Conservation (phyloP, 1,140 invertebrate species). For the Halesus radiatus region DNA sequence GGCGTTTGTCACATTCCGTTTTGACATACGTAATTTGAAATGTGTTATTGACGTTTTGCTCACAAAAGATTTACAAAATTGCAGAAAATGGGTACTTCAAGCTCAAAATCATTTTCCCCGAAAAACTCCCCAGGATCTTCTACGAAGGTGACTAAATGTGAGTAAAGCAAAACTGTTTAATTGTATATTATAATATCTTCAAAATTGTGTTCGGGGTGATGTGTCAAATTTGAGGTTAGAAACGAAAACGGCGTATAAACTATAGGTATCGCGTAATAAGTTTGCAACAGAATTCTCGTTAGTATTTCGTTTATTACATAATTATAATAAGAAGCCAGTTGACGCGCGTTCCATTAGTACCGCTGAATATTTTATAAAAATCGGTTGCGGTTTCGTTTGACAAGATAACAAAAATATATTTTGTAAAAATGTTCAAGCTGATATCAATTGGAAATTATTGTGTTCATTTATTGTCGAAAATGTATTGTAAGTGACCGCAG, state of each 20-base stretch:
- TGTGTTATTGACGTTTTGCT: slow-evolving; percentile 31
- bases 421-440: background rate
- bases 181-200: no score
- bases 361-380: background rate
- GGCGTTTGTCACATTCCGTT: slow-evolving; percentile 12
- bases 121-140: slow-evolving; percentile 59
- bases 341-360: background rate
- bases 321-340: background rate
- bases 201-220: slow-evolving; percentile 1
- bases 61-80: slow-evolving; percentile 22
- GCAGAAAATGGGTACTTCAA: slow-evolving; percentile 66
- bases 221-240: slow-evolving; percentile 27
- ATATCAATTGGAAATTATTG: slow-evolving; percentile 1
- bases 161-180: slow-evolving; percentile 9
- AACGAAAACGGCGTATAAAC: background rate
- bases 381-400: background rate
- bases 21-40: slow-evolving; percentile 29
- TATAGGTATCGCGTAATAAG: background rate
- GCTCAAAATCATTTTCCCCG: slow-evolving; percentile 69
- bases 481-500: slow-evolving; percentile 6
- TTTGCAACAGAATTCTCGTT: background rate
- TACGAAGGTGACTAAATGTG: slow-evolving; percentile 43
- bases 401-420: background rate
- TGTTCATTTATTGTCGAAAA: background rate
- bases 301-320: background rate